These are phyloP conservation scores for Orthosia incerta DNA, from an alignment of 2,888 invertebrate genomes.

Conservation along the genomic window DNA sequence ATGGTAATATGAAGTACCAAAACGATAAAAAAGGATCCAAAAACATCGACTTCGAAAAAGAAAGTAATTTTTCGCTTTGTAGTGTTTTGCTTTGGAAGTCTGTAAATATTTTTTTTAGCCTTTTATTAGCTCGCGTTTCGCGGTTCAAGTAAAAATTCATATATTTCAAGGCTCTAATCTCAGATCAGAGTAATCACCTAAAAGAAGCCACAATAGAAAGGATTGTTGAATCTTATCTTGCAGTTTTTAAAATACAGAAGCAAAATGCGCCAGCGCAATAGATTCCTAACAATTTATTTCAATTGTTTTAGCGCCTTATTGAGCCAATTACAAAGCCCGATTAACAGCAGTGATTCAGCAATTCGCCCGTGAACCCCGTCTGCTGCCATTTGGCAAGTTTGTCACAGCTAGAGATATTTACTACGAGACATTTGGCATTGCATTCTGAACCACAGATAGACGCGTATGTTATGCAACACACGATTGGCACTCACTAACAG, in stretches of 20 bases:
- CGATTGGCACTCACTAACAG: conserved; percentile 47
- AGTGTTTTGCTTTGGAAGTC: too few relatives aligned
- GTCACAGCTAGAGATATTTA: conserved; percentile 72
- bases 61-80: too few relatives aligned
- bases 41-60: too few relatives aligned
- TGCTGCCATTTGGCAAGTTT: conserved; percentile 75
- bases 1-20: too few relatives aligned
- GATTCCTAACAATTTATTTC: conserved; percentile 5
- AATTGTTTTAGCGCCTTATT: conserved; percentile 41
- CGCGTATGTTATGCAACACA: conserved; percentile 49
- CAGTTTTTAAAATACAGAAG: conserved; percentile 4
- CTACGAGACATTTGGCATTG: conserved; percentile 68
- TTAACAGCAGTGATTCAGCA: conserved; percentile 56
- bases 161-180: background rate
- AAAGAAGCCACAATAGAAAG: background rate
- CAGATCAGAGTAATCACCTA: background rate
- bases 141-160: too few relatives aligned
- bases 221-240: background rate
- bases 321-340: conserved; percentile 22
- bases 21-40: too few relatives aligned
- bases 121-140: too few relatives aligned
- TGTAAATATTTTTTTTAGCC: too few relatives aligned
- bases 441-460: conserved; percentile 54
- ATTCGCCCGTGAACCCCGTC: conserved; percentile 76
- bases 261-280: background rate